A percentile compares a stretch with the other conserved stretches of the same genome.
phyloP scores from a whole-genome alignment of 2,113 vertebrate species.

The Engystomops pustulosus region DNA sequence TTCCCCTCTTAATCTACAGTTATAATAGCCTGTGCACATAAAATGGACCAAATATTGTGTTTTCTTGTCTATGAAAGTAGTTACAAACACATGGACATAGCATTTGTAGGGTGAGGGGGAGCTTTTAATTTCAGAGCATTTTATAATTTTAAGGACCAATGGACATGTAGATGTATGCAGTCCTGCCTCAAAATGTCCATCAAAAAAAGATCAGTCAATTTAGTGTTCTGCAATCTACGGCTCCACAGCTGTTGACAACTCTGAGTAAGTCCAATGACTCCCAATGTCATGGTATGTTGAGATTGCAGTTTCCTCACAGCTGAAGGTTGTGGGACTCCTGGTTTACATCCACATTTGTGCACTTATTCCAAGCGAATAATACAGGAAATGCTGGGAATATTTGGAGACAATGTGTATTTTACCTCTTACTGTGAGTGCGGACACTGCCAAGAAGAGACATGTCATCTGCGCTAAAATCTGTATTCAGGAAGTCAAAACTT shows the following conservation, averaged over 20 bases:
- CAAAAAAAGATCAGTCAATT: too few relatives aligned
- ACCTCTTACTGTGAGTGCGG: conserved; percentile 81
- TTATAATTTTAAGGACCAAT: too few relatives aligned
- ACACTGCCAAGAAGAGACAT: conserved; percentile 79
- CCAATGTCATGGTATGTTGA: background rate
- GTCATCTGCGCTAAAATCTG: conserved; percentile 81
- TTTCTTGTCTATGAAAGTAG: too few relatives aligned
- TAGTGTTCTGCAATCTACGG: too few relatives aligned
- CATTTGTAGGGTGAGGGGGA: too few relatives aligned
- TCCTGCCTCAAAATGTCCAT: too few relatives aligned
- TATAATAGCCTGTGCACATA: too few relatives aligned
- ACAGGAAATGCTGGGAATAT: conserved; percentile 55
- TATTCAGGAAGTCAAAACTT: conserved; percentile 90
- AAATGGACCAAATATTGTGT: too few relatives aligned
- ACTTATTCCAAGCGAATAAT: conserved; percentile 25
- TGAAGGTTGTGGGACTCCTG: background rate
- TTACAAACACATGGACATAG: too few relatives aligned
- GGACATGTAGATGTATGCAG: too few relatives aligned
- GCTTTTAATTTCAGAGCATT: too few relatives aligned
- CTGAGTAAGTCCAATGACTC: background rate
- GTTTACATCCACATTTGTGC: background rate
- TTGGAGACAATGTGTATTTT: conserved; percentile 53
- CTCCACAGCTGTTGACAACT: background rate
- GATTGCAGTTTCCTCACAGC: background rate
- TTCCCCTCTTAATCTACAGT: too few relatives aligned